phyloP scores from a whole-genome alignment of 1,140 invertebrate genomes.

The Drosophila repletoides region DNA sequence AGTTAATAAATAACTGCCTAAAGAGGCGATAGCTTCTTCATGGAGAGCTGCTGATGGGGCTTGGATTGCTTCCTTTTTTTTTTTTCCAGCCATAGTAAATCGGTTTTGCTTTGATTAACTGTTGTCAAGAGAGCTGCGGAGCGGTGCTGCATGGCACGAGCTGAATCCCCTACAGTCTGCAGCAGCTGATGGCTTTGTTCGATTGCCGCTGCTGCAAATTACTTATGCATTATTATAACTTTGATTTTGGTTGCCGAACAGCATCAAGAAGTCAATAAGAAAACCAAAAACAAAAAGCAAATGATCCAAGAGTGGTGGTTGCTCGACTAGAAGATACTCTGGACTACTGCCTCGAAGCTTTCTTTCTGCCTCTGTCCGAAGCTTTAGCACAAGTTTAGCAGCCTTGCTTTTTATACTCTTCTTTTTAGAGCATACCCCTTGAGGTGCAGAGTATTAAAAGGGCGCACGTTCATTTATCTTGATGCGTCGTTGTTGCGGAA shows the following conservation, averaged over 20 bases:
- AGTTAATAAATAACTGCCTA: conserved; percentile 69
- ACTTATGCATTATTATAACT: conserved; percentile 79
- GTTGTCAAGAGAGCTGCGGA: conserved; percentile 43
- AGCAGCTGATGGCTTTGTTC: conserved; percentile 53
- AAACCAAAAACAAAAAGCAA: conserved; percentile 4
- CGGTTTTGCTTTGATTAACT: conserved; percentile 65
- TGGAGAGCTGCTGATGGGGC: conserved; percentile 7
- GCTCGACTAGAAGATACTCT: background rate
- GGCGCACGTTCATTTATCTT: conserved; percentile 72
- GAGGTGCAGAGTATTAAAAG: conserved; percentile 5
- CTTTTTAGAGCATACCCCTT: too few species aligned
- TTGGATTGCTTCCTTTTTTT: too few species aligned
- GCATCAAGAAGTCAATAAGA: conserved; percentile 21
- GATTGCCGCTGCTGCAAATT: conserved; percentile 70
- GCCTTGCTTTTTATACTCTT: too few species aligned
- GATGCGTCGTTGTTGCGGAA: conserved; percentile 49
- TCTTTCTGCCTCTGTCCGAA: too few species aligned
- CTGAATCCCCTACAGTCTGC: conserved; percentile 19
- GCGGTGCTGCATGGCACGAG: conserved; percentile 56
- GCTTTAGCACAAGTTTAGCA: too few species aligned
- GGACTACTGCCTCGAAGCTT: too few species aligned
- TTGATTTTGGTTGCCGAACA: conserved; percentile 56
- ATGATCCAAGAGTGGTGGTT: too few species aligned
- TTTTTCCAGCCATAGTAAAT: conserved; percentile 20
- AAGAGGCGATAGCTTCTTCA: conserved; percentile 36